A percentile compares a stretch with the other conserved stretches of the same genome.
These are phyloP conservation scores for Prorops nasuta DNA, from an alignment of 1,140 invertebrate species.

Conservation along the genomic window DNA sequence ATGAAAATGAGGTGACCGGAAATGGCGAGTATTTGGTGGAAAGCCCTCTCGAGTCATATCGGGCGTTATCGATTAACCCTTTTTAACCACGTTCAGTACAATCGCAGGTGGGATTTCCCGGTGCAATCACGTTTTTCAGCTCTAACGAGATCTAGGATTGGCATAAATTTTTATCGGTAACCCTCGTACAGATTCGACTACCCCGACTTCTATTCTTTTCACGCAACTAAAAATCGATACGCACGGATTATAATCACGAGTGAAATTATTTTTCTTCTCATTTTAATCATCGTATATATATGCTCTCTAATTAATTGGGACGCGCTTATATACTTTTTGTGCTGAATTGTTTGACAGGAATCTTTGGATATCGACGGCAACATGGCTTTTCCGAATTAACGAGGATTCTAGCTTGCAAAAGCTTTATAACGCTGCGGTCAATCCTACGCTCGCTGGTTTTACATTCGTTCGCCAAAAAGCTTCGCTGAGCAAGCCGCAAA, in stretches of 20 bases:
- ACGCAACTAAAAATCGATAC: not conserved
- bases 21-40: no score
- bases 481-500: no score
- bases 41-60: constrained; percentile 8
- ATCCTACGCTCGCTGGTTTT: no score
- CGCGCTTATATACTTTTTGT: no score
- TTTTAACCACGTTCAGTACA: not conserved
- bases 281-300: no score
- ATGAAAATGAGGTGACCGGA: not conserved
- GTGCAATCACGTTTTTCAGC: constrained; percentile 22
- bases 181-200: constrained; percentile 18
- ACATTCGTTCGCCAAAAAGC: no score
- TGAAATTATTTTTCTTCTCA: not conserved
- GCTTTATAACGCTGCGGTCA: no score
- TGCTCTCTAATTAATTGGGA: no score
- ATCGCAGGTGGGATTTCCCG: constrained; percentile 12
- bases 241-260: not conserved
- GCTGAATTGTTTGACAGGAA: no score
- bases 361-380: no score
- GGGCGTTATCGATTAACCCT: constrained; percentile 24
- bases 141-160: constrained; percentile 14
- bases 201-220: not conserved
- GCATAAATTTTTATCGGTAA: constrained; percentile 21
- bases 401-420: no score
- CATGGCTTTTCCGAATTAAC: no score